Evolutionary conservation across 2,113 vertebrate species (phyloP), one percentile per base, ranked within the genome.

Genomic region (Amphiprion ocellaris): DNA sequence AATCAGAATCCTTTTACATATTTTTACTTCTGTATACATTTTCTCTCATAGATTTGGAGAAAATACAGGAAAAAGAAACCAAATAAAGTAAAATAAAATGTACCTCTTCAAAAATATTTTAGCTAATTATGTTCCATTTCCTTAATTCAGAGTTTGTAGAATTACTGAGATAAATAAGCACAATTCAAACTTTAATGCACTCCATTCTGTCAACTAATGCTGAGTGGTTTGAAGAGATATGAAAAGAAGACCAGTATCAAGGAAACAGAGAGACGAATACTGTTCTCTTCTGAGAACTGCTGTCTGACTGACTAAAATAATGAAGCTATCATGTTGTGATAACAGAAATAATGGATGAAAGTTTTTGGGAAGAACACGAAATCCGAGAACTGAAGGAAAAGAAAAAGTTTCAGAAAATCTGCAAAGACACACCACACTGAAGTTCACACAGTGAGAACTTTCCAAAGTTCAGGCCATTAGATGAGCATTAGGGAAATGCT

Each of bases 151-250:
- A 71, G 24, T 66, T 30, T 53, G 54, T n/a, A 47, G 60, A 74
- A 37, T 77, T 30, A 62, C 11, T 58, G 37, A 41, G 65, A 74
- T 58, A 62, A 86, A 78, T 53, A 50, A 69, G 26, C 5, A n/a
- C 16, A 73, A 47, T 54, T 61, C 23, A 64, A 61, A 37, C 33
- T 75, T 74, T 54, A 71, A 60, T 78, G 74, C 62, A 64, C 17
- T 55, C 33, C 19, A 37, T 63, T 82, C 59, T 84, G 47, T 77
- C 67, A 65, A 54, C 23, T 62, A 50, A 49, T 49, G 58, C 54
- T 55, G 9, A 28, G 39, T 55, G 66, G 49, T 77, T 85, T 82
- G 66, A 83, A 66, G 54, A 80, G 76, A 37, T 72, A 52, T 67
- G 54, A 30, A 44, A 69, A 72, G n/a, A 37, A 72, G 68, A 53